Base-by-base conservation (phyloP, 2,113 vertebrate genomes). In the Zapus hudsonius region DNA sequence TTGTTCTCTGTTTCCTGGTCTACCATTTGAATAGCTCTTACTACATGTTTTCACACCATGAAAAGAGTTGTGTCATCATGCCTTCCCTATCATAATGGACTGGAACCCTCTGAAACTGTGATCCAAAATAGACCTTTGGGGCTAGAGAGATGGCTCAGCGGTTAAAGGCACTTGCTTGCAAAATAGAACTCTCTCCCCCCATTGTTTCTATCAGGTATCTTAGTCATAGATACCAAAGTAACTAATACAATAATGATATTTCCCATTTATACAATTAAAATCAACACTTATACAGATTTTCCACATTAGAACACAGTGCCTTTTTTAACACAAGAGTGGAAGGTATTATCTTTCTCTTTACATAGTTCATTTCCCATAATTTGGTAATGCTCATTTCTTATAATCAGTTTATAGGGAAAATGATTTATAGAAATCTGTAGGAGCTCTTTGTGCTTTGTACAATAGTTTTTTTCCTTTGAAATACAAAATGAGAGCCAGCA, bases 401-500 rank as follows among this genome's bases (percentile, higher is more conserved):
- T 1, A 81, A 44, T 82, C 63, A 66, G 52, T 73, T 84, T 89
- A 47, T 84, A 47, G 42, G 80, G 61, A 83, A 88, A 38, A 42
- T 42, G 27, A 57, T 63, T 73, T 84, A 19, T 15, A 85, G 93
- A 73, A 85, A 80, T 82, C 33, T 73, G 55, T 1, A 79, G 47
- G 23, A 55, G n/a, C 17, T 40, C 42, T 57, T 79, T 91, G 76
- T 66, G 87, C 20, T 90, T 44, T 55, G 31, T 36, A 76, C 6
- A 76, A 33, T 27, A 64, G 31, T 44, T 76, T 72, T 92, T 70
- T 83, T 84, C 69, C 57, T 63, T 84, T 85, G 16, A 76, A 86
- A 89, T 83, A 76, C 13, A 87, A 75, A 81, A 82, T 2, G 40
- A 72, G 7, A 52, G 52, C 52, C 52, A 52, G 52, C 52, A 52